phyloP scores from a whole-genome alignment of 2,888 invertebrate species.

The Nesidiocoris tenuis region DNA sequence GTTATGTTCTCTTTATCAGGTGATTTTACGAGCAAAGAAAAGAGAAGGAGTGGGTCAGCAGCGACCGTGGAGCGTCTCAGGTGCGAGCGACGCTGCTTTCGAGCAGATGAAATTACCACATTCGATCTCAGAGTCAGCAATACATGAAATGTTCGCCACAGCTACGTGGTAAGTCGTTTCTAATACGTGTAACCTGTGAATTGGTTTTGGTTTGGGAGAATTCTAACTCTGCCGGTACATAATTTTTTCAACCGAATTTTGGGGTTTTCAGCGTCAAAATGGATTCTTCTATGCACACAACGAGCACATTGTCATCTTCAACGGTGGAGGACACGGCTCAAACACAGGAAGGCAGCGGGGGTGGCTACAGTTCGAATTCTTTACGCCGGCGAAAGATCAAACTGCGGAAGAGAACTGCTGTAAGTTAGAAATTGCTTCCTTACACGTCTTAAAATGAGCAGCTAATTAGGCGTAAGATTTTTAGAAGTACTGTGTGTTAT shows the following conservation, averaged over 20 bases:
- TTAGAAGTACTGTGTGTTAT: no score
- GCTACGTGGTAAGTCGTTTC: slow-evolving; percentile 40
- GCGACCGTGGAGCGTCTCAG: slow-evolving; percentile 87
- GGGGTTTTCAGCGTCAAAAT: slow-evolving; percentile 46
- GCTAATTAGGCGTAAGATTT: no score
- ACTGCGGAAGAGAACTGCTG: slow-evolving; percentile 55
- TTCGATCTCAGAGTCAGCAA: slow-evolving; percentile 85
- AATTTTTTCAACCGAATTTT: slow-evolving; percentile 5
- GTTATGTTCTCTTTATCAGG: no score
- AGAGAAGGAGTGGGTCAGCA: slow-evolving; percentile 55
- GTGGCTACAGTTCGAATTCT: slow-evolving; percentile 54
- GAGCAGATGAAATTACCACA: slow-evolving; percentile 57
- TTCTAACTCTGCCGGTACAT: not conserved
- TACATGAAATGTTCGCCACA: slow-evolving; percentile 66
- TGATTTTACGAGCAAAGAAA: slow-evolving; percentile 66
- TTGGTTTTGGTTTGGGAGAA: not conserved
- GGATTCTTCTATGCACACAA: slow-evolving; percentile 50
- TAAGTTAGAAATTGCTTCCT: slow-evolving; percentile 48
- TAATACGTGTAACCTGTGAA: not conserved
- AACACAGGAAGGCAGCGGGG: slow-evolving; percentile 53
- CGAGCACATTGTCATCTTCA: slow-evolving; percentile 58
- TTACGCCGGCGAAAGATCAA: slow-evolving; percentile 57
- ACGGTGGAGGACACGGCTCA: slow-evolving; percentile 56
- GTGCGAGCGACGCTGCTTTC: slow-evolving; percentile 56
- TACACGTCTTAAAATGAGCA: no score